Evolutionary conservation across 2,888 invertebrate genomes (phyloP), one percentile per base, ranked within the genome.

Genomic region (Phyllotreta striolata): DNA sequence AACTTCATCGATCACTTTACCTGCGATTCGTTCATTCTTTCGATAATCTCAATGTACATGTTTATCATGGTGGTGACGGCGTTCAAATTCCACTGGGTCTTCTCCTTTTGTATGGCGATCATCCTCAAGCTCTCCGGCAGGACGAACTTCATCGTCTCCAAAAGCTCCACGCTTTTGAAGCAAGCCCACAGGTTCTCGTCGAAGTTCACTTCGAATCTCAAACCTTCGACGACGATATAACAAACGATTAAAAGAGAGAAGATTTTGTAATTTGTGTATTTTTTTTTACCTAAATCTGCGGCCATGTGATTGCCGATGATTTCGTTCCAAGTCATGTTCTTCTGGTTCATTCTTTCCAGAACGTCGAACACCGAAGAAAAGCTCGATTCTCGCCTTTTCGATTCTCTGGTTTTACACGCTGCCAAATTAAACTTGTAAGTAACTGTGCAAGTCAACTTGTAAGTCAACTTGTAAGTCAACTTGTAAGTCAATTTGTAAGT

Each of bases 111-210:
- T 77, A 89, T 86, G 0, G 87, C 84, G 0, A 86, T 82, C 62
- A 85, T 84, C 44, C 84, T 81, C 12, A 89, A 76, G 1, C 82
- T 79, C 0, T 82, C 76, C 0, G 87, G 85, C 47, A 89, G 71
- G 38, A 82, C 74, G 67, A 85, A 88, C 1, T 91, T 90, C 44
- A 92, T 78, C 72, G 87, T 86, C 74, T 92, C 92, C 82, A 93
- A 85, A 1, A 91, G 81, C 78, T 91, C 90, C 0, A 91, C 89
- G 78, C 92, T 91, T 14, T 86, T 86, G 70, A 91, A 87, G 0
- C 88, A 81, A 61, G 88, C 85, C 72, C 91, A 91, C 35, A 93
- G 82, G 3, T 87, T 83, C 35, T 80, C 80, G 66, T 88, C 83
- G 71, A 92, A 89, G 77, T 92, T 89, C 0, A 91, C 81, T 47